These are phyloP conservation scores for Glyptemys insculpta DNA, from an alignment of 2,797 vertebrate genomes.

Conservation along the genomic window DNA sequence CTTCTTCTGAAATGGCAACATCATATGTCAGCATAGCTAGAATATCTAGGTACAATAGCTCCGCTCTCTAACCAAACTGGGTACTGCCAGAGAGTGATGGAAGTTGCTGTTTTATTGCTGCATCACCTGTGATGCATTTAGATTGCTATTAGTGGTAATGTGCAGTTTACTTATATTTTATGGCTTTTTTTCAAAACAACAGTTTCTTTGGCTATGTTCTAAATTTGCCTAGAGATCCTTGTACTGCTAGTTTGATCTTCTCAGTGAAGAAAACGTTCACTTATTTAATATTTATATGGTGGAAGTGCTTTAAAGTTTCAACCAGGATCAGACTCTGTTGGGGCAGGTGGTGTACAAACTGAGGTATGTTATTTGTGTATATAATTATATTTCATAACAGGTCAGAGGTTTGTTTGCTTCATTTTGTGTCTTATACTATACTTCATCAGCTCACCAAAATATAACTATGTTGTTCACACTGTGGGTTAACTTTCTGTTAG, in stretches of 20 bases:
- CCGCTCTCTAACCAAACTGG: constrained; percentile 53
- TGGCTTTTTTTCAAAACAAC: not conserved
- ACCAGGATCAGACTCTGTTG: not conserved
- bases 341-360: not conserved
- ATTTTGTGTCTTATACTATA: not conserved
- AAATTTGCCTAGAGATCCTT: not conserved
- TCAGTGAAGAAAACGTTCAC: not conserved
- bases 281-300: constrained; percentile 7
- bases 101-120: constrained; percentile 21
- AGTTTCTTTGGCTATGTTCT: not conserved
- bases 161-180: constrained; percentile 18
- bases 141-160: constrained; percentile 26
- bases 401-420: not conserved
- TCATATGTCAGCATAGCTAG: constrained; percentile 2
- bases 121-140: constrained; percentile 1
- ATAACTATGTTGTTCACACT: not conserved
- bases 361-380: not conserved
- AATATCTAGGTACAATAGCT: constrained; percentile 42
- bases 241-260: not conserved
- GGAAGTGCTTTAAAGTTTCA: not conserved
- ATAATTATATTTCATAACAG: not conserved
- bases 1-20: constrained; percentile 12
- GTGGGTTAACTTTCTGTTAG: not conserved
- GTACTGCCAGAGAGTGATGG: not conserved
- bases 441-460: not conserved